Conservation (phyloP, 2,797 vertebrate genomes). For the Acestrorhynchus altus region DNA sequence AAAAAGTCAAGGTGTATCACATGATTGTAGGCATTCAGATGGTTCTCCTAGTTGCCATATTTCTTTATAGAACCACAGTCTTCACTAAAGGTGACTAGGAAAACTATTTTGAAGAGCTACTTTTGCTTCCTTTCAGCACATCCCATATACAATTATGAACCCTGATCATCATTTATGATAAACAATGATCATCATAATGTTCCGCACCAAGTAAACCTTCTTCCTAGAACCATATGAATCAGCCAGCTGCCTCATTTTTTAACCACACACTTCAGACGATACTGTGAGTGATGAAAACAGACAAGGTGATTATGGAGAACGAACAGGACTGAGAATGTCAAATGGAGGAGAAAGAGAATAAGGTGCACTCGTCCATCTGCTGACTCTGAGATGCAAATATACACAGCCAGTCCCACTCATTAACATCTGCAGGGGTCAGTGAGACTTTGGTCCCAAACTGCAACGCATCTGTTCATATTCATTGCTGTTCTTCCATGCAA, state of each 20-base stretch:
- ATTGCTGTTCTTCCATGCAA: slow-evolving; percentile 14
- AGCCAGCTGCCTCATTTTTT: not conserved
- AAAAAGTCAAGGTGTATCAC: too few relatives aligned
- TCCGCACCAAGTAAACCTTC: not conserved
- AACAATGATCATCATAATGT: not conserved
- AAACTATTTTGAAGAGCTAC: too few relatives aligned
- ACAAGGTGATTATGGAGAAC: not conserved
- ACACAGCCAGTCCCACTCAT: slow-evolving; percentile 3
- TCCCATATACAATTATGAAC: too few relatives aligned
- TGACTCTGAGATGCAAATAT: not conserved
- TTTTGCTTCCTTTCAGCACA: too few relatives aligned
- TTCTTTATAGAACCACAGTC: too few relatives aligned
- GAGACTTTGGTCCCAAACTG: not conserved
- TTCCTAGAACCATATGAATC: not conserved
- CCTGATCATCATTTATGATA: too few relatives aligned
- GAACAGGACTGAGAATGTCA: not conserved
- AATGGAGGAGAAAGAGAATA: not conserved
- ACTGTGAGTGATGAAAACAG: not conserved
- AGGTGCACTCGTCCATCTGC: slow-evolving; percentile 8
- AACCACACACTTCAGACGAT: not conserved
- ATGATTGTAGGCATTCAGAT: too few relatives aligned
- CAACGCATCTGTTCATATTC: not conserved
- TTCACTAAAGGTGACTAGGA: too few relatives aligned
- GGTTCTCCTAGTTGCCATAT: too few relatives aligned
- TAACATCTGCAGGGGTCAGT: slow-evolving; percentile 14